Base-by-base conservation (phyloP, 2,113 vertebrate genomes). In the Phocoena sinus region DNA sequence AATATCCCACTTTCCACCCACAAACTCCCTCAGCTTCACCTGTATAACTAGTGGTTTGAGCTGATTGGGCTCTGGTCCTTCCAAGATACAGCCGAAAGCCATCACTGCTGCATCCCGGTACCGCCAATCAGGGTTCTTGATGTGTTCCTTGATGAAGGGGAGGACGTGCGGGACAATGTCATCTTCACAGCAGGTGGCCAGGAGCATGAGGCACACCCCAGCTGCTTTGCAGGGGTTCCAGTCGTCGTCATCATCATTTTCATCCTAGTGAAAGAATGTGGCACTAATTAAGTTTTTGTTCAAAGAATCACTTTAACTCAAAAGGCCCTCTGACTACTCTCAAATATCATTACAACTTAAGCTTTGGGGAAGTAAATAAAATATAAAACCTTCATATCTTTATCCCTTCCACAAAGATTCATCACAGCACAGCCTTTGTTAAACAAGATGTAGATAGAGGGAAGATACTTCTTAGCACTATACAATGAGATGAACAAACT, bases 161-260 rank as follows among this genome's bases (percentile, higher is more conserved):
- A 99, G 99, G 8, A 99, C 99, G 4, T 99, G 99, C 0, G 99
- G 99, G 31, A 99, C 99, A 23, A 99, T 99, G 94, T 99, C 99
- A 33, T 99, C 99, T 98, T 99, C 99, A 13, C 99, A 99, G 98
- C 99, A 99, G 56, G 99, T 99, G 3, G 99, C 99, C 95, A 99
- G 98, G 56, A 99, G 99, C 99, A 99, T 99, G 97, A 99, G 99
- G 97, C 99, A 99, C 93, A 99, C 99, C 0, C 99, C 99, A 0
- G 99, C 99, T 0, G 99, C 99, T 97, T 99, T 99, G 71, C 99
- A 99, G 8, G 99, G 99, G 98, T 99, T 99, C 99, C 99, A 99
- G 98, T 99, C 99, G 0, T 99, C 99, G 0, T 99, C 99, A 0
- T 99, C 99, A 3, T 99, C 99, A 0, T 99, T 99, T 98, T 99